Evolutionary conservation across 2,888 invertebrate genomes (phyloP), one percentile per base, ranked within the genome.

Genomic region (Arge pagana): DNA sequence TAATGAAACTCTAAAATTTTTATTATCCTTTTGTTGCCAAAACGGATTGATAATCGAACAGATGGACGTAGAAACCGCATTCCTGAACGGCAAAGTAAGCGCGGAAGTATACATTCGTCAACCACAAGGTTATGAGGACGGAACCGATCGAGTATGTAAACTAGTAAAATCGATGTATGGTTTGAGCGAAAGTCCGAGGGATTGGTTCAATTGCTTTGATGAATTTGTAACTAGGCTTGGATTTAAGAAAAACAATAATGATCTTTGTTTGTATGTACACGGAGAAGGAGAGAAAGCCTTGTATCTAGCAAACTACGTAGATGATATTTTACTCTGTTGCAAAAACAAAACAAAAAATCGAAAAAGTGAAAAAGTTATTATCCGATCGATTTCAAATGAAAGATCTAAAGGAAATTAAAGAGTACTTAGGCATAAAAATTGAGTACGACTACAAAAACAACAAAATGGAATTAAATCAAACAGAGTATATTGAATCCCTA

Each of bases 391-490:
- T 48, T 16, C 49, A 49, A 41, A 52, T 48, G 62, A 68, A 67
- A 56, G 64, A 72, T 37, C 30, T 68, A 4, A 66, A 65, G 15
- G 65, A 61, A 65, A 48, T 67, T 42, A 66, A 62, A 57, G 65
- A 24, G 15, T 69, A 70, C 48, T 54, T 72, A 56, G 71, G 70
- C 1, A 71, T 71, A 45, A 31, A 31, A 1, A 31, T 31, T 10
- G 31, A 31, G 55, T 61, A 60, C 53, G 41, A 68, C 58, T 56
- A 40, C 8, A 23, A 42, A 13, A 48, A 57, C 15, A 48, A 39
- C 18, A 59, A 41, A 48, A 54, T 70, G 56, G 65, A 61, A n/a
- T 50, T 72, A 42, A 63, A 64, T 60, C 42, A 66, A 48, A 63
- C 60, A 43, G 48, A 57, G n/a, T 67, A 63, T 52, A 60, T 56